phyloP scores from a whole-genome alignment of 1,140 invertebrate genomes.

The Diuraphis noxia region DNA sequence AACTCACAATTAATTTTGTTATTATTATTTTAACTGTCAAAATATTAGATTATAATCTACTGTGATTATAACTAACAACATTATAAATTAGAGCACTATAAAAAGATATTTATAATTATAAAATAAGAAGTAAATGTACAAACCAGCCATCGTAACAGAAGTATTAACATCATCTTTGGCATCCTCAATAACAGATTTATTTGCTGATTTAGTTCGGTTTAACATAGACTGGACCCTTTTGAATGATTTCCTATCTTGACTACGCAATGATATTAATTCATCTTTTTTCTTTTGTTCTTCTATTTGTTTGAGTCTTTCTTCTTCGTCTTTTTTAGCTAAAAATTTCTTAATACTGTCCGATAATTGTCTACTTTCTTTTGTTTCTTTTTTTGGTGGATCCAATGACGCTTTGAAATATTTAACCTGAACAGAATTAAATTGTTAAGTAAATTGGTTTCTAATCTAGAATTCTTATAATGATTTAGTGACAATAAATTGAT shows the following conservation, averaged over 20 bases:
- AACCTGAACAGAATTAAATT: slow-evolving; percentile 22
- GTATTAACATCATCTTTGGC: slow-evolving; percentile 77
- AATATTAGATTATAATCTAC: too few species aligned
- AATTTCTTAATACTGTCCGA: slow-evolving; percentile 82
- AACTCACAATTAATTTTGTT: neutral
- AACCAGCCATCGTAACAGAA: slow-evolving; percentile 70
- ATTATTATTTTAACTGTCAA: neutral
- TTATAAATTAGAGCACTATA: neutral
- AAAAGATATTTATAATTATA: neutral
- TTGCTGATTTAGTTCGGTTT: slow-evolving; percentile 82
- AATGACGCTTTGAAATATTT: slow-evolving; percentile 66
- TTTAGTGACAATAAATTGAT: neutral
- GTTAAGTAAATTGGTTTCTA: neutral
- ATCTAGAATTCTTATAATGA: neutral
- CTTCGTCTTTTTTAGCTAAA: slow-evolving; percentile 76
- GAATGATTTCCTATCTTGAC: slow-evolving; percentile 68
- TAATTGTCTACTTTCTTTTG: slow-evolving; percentile 66
- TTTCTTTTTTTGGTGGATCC: slow-evolving; percentile 78
- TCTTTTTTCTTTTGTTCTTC: slow-evolving; percentile 70
- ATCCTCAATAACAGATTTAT: slow-evolving; percentile 82
- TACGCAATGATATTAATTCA: slow-evolving; percentile 73
- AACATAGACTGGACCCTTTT: slow-evolving; percentile 69
- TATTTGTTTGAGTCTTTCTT: slow-evolving; percentile 69
- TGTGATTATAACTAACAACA: neutral
- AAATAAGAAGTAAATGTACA: neutral